Percentiles rank a stretch among this genome's conserved stretches.
Evolutionary conservation across 2,888 invertebrate genomes (phyloP).

Genomic region (Philereme vetulata): DNA sequence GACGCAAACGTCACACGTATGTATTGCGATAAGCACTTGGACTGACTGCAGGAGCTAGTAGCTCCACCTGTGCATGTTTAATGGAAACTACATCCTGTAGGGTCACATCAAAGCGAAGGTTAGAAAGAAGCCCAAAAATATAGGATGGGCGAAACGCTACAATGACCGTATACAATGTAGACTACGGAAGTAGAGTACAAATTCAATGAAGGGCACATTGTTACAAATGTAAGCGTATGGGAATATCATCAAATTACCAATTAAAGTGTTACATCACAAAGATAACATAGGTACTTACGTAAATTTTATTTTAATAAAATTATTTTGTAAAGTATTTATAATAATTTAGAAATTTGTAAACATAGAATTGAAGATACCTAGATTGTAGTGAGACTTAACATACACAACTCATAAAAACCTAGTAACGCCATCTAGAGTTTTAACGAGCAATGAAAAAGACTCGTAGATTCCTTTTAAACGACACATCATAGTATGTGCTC

Average conservation of each 20-base stretch:
- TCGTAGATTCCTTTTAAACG: slow-evolving; percentile 28
- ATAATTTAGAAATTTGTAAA: neutral
- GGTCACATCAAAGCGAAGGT: slow-evolving; percentile 55
- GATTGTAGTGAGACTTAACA: neutral
- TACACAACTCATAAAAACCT: neutral
- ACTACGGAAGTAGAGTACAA: slow-evolving; percentile 64
- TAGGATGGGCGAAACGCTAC: slow-evolving; percentile 73
- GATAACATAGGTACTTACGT: neutral
- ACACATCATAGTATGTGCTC: slow-evolving; percentile 41
- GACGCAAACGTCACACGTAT: slow-evolving; percentile 70
- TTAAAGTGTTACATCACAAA: slow-evolving; percentile 16
- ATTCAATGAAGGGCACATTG: slow-evolving; percentile 53
- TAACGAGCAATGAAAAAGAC: slow-evolving; percentile 23
- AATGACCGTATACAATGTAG: slow-evolving; percentile 64
- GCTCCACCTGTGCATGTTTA: slow-evolving; percentile 73
- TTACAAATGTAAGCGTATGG: slow-evolving; percentile 44
- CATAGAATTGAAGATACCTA: neutral
- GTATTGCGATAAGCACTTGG: slow-evolving; percentile 53
- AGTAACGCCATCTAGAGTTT: slow-evolving; percentile 57
- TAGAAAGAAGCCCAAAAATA: slow-evolving; percentile 66
- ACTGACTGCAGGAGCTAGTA: slow-evolving; percentile 57
- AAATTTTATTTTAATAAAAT: too few relatives aligned
- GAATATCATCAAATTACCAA: slow-evolving; percentile 37
- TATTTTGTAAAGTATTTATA: too few relatives aligned
- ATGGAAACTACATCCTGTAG: slow-evolving; percentile 66